Base-by-base conservation (phyloP, 2,797 vertebrate species). In the Neopelma chrysocephalum region DNA sequence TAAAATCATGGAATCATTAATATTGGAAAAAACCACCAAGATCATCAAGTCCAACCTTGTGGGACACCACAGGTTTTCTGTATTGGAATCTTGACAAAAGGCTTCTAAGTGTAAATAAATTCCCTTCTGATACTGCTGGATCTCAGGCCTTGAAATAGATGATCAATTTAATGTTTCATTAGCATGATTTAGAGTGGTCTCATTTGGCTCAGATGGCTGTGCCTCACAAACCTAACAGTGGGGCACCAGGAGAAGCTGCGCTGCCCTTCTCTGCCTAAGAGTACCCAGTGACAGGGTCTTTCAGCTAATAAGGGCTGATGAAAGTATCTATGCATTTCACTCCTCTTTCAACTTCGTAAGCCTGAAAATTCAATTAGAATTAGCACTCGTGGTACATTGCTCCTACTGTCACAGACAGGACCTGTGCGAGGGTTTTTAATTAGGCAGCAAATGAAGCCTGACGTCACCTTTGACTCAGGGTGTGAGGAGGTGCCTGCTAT, bases 321-420 rank as follows among this genome's bases (percentile, higher is more conserved):
- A 48, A 87, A 89, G 23, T 19, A 32, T 81, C 25, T 54, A 29
- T 3, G 3, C 69, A 93, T 96, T 94, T 91, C 71, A 81, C 48
- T 93, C 56, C 40, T 80, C 68, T 93, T 96, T 85, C 82, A 93
- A 82, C 88, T 78, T 62, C 71, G 75, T 40, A 92, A 78, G 65
- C 58, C 89, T 90, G 66, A 94, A 97, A 97, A 96, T 90, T 82
- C 92, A 94, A 95, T 97, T 97, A 96, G 75, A 95, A 81, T 36
- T 60, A 79, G 15, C 80, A 40, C 93, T 93, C 77, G 48, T 58
- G 87, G 66, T 78, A 90, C 82, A 70, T 50, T 90, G 96, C 88
- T 96, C 83, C 95, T 81, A 62, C 93, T 94, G 94, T 95, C 82
- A 96, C 64, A 58, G 72, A 32, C 21, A 95, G 92, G 89, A 93